Percentiles rank a stretch among this genome's conserved stretches.
These are phyloP conservation scores for Actinemys pallida DNA, from an alignment of 2,113 vertebrate species.

Conservation along the genomic window DNA sequence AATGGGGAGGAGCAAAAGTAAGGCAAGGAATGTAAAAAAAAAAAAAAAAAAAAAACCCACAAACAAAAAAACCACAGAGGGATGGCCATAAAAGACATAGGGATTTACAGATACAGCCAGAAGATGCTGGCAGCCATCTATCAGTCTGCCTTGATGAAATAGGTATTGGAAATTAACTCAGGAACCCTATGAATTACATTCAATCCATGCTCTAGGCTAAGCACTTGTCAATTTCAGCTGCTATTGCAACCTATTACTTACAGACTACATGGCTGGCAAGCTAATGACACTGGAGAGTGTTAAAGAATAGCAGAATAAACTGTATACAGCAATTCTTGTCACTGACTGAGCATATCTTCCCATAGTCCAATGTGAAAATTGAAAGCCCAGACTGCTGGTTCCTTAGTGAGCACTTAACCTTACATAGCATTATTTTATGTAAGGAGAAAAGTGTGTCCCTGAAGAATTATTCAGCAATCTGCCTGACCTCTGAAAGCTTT, in stretches of 20 bases:
- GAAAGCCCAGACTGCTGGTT: background rate
- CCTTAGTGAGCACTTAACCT: slow-evolving; percentile 50
- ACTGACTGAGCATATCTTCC: slow-evolving; percentile 49
- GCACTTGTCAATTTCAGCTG: slow-evolving; percentile 87
- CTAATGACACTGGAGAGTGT: slow-evolving; percentile 78
- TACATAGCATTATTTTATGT: slow-evolving; percentile 9
- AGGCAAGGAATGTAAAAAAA: slow-evolving; percentile 43
- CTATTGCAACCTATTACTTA: slow-evolving; percentile 88
- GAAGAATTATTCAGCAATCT: slow-evolving; percentile 49
- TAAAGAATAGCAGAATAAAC: slow-evolving; percentile 77
- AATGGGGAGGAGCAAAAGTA: slow-evolving; percentile 69
- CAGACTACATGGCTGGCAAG: slow-evolving; percentile 83
- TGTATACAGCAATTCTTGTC: slow-evolving; percentile 51
- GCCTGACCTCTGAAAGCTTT: background rate
- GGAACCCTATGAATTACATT: slow-evolving; percentile 87
- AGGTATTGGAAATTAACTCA: slow-evolving; percentile 88
- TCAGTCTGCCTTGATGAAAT: slow-evolving; percentile 83
- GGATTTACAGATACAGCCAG: slow-evolving; percentile 78
- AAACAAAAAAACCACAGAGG: background rate
- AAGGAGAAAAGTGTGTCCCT: background rate
- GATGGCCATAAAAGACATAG: slow-evolving; percentile 70
- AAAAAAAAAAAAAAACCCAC: rapidly evolving
- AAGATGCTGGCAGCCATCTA: slow-evolving; percentile 81
- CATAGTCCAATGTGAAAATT: slow-evolving; percentile 33
- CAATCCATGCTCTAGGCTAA: slow-evolving; percentile 86